A percentile compares a stretch with the other conserved stretches of the same genome.
phyloP scores from a whole-genome alignment of 2,797 vertebrate species.

The Nyctalus aviator region DNA sequence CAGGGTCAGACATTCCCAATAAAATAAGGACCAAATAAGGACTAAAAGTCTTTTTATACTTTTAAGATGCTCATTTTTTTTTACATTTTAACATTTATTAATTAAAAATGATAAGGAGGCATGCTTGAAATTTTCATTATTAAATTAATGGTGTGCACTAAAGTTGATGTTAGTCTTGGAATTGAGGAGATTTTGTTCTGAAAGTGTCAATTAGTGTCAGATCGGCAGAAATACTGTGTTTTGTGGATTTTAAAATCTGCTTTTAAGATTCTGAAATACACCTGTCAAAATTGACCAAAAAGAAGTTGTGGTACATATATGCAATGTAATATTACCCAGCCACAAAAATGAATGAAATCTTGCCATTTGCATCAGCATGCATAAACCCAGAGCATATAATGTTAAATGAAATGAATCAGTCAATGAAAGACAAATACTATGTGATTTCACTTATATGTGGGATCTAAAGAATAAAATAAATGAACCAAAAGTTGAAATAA shows the following conservation, averaged over 20 bases:
- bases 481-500: too few species aligned
- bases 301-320: neutral
- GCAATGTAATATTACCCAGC: neutral
- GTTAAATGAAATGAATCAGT: too few species aligned
- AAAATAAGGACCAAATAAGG: neutral
- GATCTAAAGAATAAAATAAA: too few species aligned
- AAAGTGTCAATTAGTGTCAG: neutral
- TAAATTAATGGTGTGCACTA: neutral
- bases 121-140: neutral
- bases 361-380: neutral
- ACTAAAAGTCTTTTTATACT: neutral
- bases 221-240: neutral
- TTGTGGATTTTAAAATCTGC: neutral
- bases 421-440: too few species aligned
- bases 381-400: neutral
- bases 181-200: neutral
- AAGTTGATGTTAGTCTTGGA: neutral
- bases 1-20: neutral
- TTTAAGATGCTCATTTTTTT: neutral
- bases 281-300: neutral
- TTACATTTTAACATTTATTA: neutral
- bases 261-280: neutral
- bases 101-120: neutral
- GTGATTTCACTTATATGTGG: too few species aligned
- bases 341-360: neutral